A percentile compares a stretch with the other conserved stretches of the same genome.
These are phyloP conservation scores for Etheostoma perlongum DNA, from an alignment of 2,797 vertebrate species.

Conservation along the genomic window DNA sequence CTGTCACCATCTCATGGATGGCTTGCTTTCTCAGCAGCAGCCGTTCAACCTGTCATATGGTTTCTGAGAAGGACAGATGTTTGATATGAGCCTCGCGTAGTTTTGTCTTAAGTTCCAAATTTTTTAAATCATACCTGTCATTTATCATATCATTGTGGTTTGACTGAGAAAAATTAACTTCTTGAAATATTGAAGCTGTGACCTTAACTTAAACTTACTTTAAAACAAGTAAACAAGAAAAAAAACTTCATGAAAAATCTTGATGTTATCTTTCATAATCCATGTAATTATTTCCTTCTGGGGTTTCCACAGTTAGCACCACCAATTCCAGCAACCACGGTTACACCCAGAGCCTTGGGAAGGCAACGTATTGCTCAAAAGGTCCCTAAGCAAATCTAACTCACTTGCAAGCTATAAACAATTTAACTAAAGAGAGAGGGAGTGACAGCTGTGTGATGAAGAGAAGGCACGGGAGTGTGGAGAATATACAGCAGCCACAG, in stretches of 20 bases:
- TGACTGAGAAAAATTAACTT: constrained; percentile 1
- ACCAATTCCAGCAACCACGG: constrained; percentile 58
- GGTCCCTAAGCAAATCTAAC: constrained; percentile 42
- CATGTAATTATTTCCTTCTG: constrained; percentile 69
- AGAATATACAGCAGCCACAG: neutral
- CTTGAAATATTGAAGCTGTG: neutral
- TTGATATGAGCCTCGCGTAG: neutral
- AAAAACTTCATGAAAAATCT: constrained; percentile 17
- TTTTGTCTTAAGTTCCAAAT: neutral
- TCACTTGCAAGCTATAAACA: constrained; percentile 53
- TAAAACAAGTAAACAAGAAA: neutral
- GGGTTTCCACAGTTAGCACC: constrained; percentile 50
- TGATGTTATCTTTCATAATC: constrained; percentile 63
- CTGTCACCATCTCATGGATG: constrained; percentile 61
- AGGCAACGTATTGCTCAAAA: constrained; percentile 60
- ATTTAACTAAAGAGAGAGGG: constrained; percentile 12
- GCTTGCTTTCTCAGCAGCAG: constrained; percentile 37
- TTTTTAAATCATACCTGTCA: neutral
- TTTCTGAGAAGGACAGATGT: constrained; percentile 12
- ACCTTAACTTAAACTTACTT: neutral
- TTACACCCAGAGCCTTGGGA: constrained; percentile 77
- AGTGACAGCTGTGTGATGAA: neutral
- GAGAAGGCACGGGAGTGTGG: neutral
- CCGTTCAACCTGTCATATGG: constrained; percentile 33
- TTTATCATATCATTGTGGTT: neutral